Conservation (phyloP, 2,888 invertebrate genomes). For the Eupeodes luniger region DNA sequence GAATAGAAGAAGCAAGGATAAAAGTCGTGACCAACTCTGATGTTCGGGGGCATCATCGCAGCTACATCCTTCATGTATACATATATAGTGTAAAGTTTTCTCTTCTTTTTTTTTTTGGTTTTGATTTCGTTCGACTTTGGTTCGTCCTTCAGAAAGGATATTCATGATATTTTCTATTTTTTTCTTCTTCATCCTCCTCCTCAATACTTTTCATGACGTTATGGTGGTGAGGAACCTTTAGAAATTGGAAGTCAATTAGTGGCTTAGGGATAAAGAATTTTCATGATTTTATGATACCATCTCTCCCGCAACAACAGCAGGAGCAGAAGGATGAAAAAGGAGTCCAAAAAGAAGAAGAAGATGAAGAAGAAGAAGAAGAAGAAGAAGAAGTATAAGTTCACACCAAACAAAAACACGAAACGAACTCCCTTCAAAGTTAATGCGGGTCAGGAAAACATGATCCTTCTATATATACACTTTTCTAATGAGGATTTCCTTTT, state of each 20-base stretch:
- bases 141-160: conserved; percentile 64
- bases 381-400: conserved; percentile 12
- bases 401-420: neutral
- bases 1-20: conserved; percentile 60
- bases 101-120: conserved; percentile 19
- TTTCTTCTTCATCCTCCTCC: neutral
- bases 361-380: neutral
- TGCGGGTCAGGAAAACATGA: conserved; percentile 76
- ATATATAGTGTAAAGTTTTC: conserved; percentile 40
- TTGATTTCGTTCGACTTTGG: conserved; percentile 72
- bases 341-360: neutral
- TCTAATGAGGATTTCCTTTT: conserved; percentile 66
- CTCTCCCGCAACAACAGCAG: neutral
- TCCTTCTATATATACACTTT: conserved; percentile 60
- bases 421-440: conserved; percentile 60
- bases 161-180: conserved; percentile 23
- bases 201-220: neutral
- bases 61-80: no score
- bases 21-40: conserved; percentile 57
- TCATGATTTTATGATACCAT: conserved; percentile 72
- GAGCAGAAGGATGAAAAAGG: neutral
- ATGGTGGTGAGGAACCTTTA: conserved; percentile 33
- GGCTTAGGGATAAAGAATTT: conserved; percentile 69
- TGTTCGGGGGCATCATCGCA: no score
- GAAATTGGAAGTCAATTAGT: conserved; percentile 75